These are phyloP conservation scores for Ispidina lecontei DNA, from an alignment of 2,797 vertebrate genomes.

Conservation along the genomic window DNA sequence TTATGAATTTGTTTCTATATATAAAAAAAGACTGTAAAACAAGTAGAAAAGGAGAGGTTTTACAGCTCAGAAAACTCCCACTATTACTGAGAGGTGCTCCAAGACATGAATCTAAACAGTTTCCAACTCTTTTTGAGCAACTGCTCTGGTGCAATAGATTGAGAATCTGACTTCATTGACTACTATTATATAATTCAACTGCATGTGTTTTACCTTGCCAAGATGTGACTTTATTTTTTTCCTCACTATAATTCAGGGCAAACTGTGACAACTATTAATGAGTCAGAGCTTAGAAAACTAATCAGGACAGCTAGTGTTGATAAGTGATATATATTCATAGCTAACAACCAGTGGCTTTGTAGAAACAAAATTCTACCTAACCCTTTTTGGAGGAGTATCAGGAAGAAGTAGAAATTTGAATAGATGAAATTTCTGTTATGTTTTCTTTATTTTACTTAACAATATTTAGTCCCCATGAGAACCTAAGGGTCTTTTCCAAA, in stretches of 20 bases:
- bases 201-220: not conserved
- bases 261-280: not conserved
- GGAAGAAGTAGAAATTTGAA: not conserved
- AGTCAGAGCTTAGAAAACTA: not conserved
- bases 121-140: not conserved
- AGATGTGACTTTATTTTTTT: not conserved
- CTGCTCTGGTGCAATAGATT: not conserved
- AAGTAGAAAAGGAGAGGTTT: not conserved
- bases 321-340: not conserved
- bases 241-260: not conserved
- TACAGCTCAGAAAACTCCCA: not conserved
- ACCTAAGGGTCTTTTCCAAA: not conserved
- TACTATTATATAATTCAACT: not conserved
- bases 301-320: not conserved
- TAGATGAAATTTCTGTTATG: not conserved
- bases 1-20: constrained; percentile 31
- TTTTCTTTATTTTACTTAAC: not conserved
- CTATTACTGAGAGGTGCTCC: not conserved
- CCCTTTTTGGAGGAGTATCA: not conserved
- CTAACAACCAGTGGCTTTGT: not conserved
- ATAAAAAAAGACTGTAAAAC: not conserved
- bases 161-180: not conserved
- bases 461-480: not conserved
- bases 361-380: not conserved
- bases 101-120: not conserved